phyloP scores from a whole-genome alignment of 2,888 invertebrate species.

The Mantis religiosa region DNA sequence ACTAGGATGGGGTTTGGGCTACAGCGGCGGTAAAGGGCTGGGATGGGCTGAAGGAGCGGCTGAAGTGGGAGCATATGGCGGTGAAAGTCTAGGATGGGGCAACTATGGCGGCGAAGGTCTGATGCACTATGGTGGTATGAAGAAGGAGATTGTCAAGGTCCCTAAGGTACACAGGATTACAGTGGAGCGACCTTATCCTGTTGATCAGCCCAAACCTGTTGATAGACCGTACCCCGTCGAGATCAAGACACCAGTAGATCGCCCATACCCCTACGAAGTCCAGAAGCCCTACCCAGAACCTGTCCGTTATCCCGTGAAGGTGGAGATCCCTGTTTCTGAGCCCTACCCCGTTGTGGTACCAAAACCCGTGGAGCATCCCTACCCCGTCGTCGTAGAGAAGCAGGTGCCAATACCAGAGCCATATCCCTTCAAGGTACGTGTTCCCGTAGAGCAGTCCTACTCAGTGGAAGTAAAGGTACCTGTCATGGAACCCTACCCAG shows the following conservation, averaged over 20 bases:
- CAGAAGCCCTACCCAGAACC: not conserved
- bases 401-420: not conserved
- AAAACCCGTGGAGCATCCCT: not conserved
- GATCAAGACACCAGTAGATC: not conserved
- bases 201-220: not conserved
- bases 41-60: too few relatives aligned
- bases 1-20: too few relatives aligned
- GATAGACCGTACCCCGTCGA: not conserved
- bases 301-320: not conserved
- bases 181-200: not conserved
- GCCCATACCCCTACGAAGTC: not conserved
- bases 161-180: not conserved
- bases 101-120: too few relatives aligned
- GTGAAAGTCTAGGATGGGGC: too few relatives aligned
- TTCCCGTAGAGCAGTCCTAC: not conserved
- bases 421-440: not conserved
- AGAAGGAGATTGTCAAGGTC: not conserved
- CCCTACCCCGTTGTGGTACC: not conserved
- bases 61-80: too few relatives aligned
- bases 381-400: not conserved
- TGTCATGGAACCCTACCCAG: not conserved
- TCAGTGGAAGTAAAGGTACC: not conserved
- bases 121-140: not conserved
- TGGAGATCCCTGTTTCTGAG: not conserved
- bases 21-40: too few relatives aligned